Evolutionary conservation across 2,113 vertebrate genomes (phyloP), one percentile per base, ranked within the genome.

Genomic region (Sula dactylatra): DNA sequence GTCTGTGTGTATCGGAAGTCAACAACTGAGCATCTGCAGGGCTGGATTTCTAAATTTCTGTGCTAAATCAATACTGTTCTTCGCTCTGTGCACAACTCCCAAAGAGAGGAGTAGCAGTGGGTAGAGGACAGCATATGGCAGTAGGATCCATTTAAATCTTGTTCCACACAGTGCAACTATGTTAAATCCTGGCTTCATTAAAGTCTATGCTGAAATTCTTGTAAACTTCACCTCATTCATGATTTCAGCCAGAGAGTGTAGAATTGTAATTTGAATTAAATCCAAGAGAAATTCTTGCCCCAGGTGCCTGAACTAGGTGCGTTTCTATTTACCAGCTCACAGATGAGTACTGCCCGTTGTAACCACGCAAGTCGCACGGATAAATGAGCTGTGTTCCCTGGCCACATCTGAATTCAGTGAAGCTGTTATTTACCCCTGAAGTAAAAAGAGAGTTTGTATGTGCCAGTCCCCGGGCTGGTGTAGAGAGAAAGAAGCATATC

Each of bases 341-440:
- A 91, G 94, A 91, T 79, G 90, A 81, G 83, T 6, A 9, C 8
- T 80, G 90, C 85, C 45, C 2, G 0, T 4, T 65, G 78, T 62
- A 77, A 61, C 59, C 64, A 22, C 0, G 4, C 76, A 11, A 26
- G 13, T 20, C 1, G 3, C 12, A 4, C 7, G 45, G 55, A 92
- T 78, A 94, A 92, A 79, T n/a, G 90, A 66, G 74, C 73, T 88
- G 74, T 91, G 82, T 93, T 91, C 86, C 61, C 54, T 40, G 77
- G 86, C 72, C 52, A 44, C 27, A 20, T 25, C 81, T 42, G 92
- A 73, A 65, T 17, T 87, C 92, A 86, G 69, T 31, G 72, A 36
- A 88, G 65, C 85, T 31, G 10, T 91, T 93, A 69, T 91, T 95
- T 90, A 91, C n/a, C 82, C 79, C 45, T 6, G 0, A 81, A 93